Percentiles rank a stretch among this genome's conserved stretches.
Conservation (phyloP, 2,888 invertebrate species). For the Dryocosmus kuriphilus region DNA sequence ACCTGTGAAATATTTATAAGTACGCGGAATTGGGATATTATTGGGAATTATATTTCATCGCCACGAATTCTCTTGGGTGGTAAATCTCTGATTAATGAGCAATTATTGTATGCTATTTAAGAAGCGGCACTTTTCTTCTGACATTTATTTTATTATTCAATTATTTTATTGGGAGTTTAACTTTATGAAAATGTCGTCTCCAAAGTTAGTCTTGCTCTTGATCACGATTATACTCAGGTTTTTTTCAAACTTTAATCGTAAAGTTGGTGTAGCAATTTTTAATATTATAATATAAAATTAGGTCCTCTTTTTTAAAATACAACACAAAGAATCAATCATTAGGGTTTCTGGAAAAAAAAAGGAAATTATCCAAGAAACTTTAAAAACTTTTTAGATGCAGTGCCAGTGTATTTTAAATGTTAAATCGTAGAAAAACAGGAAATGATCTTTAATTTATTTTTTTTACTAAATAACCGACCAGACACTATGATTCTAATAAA, state of each 20-base stretch:
- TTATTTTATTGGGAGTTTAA: constrained; percentile 23
- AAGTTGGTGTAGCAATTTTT: not conserved
- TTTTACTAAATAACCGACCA: too few relatives aligned
- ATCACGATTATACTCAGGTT: not conserved
- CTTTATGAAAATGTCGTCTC: not conserved
- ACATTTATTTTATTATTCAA: constrained; percentile 25
- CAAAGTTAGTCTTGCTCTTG: not conserved
- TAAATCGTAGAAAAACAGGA: too few relatives aligned
- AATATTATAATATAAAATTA: too few relatives aligned
- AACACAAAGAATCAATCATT: too few relatives aligned
- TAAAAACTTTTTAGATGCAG: too few relatives aligned
- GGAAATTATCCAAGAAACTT: too few relatives aligned
- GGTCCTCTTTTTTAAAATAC: too few relatives aligned
- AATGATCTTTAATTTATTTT: too few relatives aligned
- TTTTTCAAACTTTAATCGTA: not conserved
- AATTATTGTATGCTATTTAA: constrained; percentile 3
- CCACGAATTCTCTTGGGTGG: not conserved
- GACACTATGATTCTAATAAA: too few relatives aligned
- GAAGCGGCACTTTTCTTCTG: constrained; percentile 39
- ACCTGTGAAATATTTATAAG: constrained; percentile 17
- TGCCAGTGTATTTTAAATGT: too few relatives aligned
- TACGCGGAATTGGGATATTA: constrained; percentile 15
- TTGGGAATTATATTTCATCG: constrained; percentile 12
- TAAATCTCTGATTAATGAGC: constrained; percentile 31
- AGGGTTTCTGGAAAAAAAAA: too few relatives aligned